Evolutionary conservation across 2,113 vertebrate genomes (phyloP), one percentile per base, ranked within the genome.

Genomic region (Numenius arquata): DNA sequence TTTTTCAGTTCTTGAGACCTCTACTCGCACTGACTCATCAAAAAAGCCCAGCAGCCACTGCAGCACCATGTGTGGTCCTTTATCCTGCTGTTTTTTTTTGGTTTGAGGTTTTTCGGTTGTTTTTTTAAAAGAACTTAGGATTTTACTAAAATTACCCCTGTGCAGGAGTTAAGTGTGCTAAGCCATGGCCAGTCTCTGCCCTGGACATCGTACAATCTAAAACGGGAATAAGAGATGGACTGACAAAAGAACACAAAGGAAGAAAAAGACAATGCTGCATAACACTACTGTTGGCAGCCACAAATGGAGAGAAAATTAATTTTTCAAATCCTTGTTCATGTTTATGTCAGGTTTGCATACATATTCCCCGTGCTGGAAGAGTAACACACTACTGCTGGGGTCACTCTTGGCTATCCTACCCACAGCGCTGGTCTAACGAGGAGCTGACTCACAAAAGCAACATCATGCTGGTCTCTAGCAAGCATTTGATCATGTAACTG

Each of bases 391-490:
- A 48, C 47, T 50, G 26, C 6, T 11, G 26, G 20, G 12, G 8
- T 21, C 15, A 23, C 9, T 11, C 12, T 38, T 3, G 16, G 30
- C 17, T 50, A 18, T 80, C 10, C n/a, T 12, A 16, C 29, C 5
- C 1, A 0, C 6, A 70, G 4, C 8, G 32, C 6, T 56, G 8
- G 11, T 66, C 47, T 77, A 74, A 58, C 0, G 0, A 68, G 20
- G 15, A 58, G 12, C 13, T 48, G 26, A 61, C 22, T 47, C 3
- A 53, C 26, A 30, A 0, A 90, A 82, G 32, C 22, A 65, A 77
- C 16, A 17, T 19, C 1, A 1, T 34, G 21, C 34, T 67, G 8
- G 56, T 38, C 52, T 84, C 58, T 43, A 74, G 15, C 12, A 71
- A 53, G 16, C 2, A 1, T 40, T 63, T 80, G 29, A 71, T 93